Evolutionary conservation across 2,888 invertebrate species (phyloP), one percentile per base, ranked within the genome.

Genomic region (Drosophila mettleri): DNA sequence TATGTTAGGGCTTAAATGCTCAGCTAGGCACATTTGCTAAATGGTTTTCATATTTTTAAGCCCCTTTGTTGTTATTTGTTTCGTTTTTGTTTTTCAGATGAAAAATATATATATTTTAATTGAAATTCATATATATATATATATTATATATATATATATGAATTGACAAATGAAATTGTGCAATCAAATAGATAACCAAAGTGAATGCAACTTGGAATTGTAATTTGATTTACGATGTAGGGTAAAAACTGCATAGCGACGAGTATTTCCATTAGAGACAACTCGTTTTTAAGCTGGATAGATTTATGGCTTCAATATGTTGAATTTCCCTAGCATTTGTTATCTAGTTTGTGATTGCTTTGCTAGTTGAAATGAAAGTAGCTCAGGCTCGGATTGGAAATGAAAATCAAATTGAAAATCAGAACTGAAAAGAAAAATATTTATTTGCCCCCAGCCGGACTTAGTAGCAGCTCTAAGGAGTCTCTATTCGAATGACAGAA

Each of bases 171-270:
- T 79, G 64, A 22, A 62, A 76, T 80, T 80, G 66, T 73, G 57
- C 60, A 51, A 41, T 68, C 66, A 54, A 74, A 54, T 51, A 36
- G 51, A 52, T 73, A 45, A 38, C 29, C 34, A 48, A 48, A 16
- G 3, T 27, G 49, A 65, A 22, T 66, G 46, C 74, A 39, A 31
- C 29, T 31, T 22, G 6, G 27, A 43, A 49, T 58, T 68, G 41
- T 12, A 33, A 62, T 80, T 78, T 78, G 74, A 78, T 80, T 81
- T 78, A 78, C 58, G 79, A 12, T 18, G 45, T 38, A 12, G 5
- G 24, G 14, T 0, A 27, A 49, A 38, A 8, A 18, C 16, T 27
- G 27, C 27, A 38, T 18, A 6, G 16, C 51, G 12, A 16, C 20
- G 29, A 24, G n/a, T 9, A 38, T 52, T 66, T 38, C n/a, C 24